Evolutionary conservation across 2,113 vertebrate species (phyloP).

Genomic region (Nerophis lumbriciformis): DNA sequence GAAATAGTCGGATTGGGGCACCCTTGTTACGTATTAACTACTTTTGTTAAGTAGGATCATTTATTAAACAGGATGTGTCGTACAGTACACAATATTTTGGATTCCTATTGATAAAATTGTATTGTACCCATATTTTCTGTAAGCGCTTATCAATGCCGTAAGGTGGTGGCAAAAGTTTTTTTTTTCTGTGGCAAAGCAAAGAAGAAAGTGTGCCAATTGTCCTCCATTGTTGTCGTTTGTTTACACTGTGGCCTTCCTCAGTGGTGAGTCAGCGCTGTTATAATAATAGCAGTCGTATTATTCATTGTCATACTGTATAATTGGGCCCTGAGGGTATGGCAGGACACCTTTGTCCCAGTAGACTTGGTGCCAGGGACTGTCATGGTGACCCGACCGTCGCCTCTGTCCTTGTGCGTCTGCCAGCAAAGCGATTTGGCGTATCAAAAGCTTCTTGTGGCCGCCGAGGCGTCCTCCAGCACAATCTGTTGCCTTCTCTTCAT

Average conservation of each 20-base stretch:
- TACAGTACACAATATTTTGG: too few species aligned
- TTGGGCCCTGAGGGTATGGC: not conserved
- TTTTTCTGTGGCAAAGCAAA: not conserved
- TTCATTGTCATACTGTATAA: constrained; percentile 6
- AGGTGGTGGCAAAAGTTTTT: too few species aligned
- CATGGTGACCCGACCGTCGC: constrained; percentile 36
- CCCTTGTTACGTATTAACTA: too few species aligned
- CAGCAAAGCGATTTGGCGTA: constrained; percentile 1
- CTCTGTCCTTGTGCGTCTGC: constrained; percentile 6
- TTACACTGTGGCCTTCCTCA: not conserved
- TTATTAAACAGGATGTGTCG: too few species aligned
- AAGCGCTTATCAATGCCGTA: too few species aligned
- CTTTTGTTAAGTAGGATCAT: too few species aligned
- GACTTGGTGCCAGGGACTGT: constrained; percentile 37
- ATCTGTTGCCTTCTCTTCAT: too few species aligned
- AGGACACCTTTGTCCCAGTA: constrained; percentile 59
- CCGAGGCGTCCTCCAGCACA: too few species aligned
- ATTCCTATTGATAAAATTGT: not conserved
- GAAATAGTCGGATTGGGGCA: too few species aligned
- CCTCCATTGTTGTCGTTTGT: not conserved
- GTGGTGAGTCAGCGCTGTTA: constrained; percentile 7
- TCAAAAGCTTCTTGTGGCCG: not conserved
- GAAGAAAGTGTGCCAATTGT: not conserved
- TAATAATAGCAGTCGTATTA: not conserved
- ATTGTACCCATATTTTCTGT: too few species aligned